Percentiles rank a stretch among this genome's conserved stretches.
These are phyloP conservation scores for Lasius fuliginosus DNA, from an alignment of 2,888 invertebrate genomes.

Conservation along the genomic window DNA sequence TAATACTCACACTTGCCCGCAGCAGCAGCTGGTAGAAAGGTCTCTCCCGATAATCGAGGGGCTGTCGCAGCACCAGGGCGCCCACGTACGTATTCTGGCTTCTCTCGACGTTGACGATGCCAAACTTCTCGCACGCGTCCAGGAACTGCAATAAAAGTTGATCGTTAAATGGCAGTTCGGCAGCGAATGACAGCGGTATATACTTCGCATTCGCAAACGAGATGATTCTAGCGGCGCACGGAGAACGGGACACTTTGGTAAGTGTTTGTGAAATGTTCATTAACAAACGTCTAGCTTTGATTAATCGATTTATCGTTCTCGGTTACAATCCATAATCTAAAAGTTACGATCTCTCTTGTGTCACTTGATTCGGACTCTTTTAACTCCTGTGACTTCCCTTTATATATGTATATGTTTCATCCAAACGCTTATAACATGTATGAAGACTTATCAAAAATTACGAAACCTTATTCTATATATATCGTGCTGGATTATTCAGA, in stretches of 20 bases:
- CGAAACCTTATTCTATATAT: background rate
- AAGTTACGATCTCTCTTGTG: background rate
- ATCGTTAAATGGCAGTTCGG: background rate
- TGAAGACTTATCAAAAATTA: background rate
- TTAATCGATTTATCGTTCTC: slow-evolving; percentile 14
- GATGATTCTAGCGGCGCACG: background rate
- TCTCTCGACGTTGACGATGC: slow-evolving; percentile 89
- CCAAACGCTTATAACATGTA: background rate
- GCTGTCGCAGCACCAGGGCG: slow-evolving; percentile 90
- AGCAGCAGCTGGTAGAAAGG: slow-evolving; percentile 93
- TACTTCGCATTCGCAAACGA: background rate
- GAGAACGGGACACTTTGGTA: background rate
- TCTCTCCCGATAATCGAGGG: slow-evolving; percentile 92
- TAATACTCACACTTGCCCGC: slow-evolving; percentile 91
- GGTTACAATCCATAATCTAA: background rate
- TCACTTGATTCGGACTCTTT: background rate
- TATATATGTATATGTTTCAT: background rate
- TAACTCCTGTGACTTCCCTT: background rate
- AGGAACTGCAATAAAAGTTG: slow-evolving; percentile 88
- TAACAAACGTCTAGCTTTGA: background rate
- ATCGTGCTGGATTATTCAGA: background rate
- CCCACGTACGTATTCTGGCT: slow-evolving; percentile 92
- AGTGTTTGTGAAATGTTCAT: background rate
- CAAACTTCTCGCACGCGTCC: slow-evolving; percentile 91
- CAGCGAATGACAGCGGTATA: background rate